Evolutionary conservation across 2,888 invertebrate species (phyloP).

Genomic region (Gerris lacustris): DNA sequence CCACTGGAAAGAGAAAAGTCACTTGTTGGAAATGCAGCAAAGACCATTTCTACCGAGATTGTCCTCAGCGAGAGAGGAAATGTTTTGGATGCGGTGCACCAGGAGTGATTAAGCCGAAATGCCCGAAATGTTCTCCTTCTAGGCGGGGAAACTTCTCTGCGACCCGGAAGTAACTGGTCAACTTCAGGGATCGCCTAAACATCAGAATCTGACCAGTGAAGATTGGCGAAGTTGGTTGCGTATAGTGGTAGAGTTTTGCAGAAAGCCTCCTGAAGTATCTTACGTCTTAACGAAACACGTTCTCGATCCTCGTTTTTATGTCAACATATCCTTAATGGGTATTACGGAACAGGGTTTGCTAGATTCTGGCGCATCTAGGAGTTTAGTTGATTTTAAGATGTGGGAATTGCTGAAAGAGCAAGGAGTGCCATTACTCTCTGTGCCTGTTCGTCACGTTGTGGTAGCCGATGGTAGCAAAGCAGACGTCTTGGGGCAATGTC

Average conservation of each 20-base stretch:
- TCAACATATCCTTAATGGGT: conserved; percentile 1
- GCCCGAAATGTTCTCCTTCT: background rate
- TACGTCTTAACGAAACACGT: background rate
- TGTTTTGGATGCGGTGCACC: conserved; percentile 9
- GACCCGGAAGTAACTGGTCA: background rate
- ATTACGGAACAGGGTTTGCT: background rate
- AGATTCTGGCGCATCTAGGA: conserved; percentile 9
- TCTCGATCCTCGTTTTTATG: conserved; percentile 2
- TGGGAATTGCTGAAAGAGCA: conserved; percentile 7
- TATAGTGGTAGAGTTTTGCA: background rate
- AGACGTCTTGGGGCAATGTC: background rate
- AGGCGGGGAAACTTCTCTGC: background rate
- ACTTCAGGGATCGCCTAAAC: background rate
- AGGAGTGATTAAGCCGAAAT: background rate
- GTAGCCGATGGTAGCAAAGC: background rate
- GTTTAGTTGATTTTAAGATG: background rate
- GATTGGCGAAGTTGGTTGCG: background rate
- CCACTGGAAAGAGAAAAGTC: background rate
- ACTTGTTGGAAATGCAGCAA: conserved; percentile 9
- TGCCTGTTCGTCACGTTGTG: background rate
- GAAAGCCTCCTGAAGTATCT: background rate
- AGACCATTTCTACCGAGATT: conserved; percentile 7
- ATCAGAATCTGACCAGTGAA: background rate
- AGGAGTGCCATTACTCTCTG: background rate
- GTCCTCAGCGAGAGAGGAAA: conserved; percentile 6